Evolutionary conservation across 2,113 vertebrate species (phyloP).

Genomic region (Chunga burmeisteri): DNA sequence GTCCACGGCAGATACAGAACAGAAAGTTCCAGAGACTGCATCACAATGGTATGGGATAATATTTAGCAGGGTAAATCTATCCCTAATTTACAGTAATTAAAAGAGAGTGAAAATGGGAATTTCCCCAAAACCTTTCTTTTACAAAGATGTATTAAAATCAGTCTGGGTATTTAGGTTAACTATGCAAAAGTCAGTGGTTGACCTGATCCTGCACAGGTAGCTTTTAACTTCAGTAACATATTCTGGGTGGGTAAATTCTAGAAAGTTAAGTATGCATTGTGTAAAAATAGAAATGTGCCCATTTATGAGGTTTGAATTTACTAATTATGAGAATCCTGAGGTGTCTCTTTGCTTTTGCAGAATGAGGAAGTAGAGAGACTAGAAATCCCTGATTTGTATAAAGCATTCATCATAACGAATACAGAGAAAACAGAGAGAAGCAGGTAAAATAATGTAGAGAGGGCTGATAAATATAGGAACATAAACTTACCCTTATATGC

Average conservation of each 20-base stretch:
- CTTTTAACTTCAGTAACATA: neutral
- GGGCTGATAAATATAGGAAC: neutral
- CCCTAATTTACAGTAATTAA: neutral
- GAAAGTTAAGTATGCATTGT: neutral
- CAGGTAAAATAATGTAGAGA: neutral
- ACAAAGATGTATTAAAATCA: neutral
- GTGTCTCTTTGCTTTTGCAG: neutral
- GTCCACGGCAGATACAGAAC: neutral
- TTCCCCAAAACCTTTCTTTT: neutral
- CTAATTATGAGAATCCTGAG: neutral
- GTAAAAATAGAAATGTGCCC: neutral
- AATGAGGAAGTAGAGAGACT: neutral
- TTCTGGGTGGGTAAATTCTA: neutral
- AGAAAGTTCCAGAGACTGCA: neutral
- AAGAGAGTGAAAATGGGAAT: neutral
- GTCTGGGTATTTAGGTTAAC: neutral
- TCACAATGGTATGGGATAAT: accelerated
- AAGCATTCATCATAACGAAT: neutral
- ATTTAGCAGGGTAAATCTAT: neutral
- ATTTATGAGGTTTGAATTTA: neutral
- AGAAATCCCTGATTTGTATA: neutral
- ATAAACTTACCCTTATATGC: neutral
- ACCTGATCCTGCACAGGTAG: neutral
- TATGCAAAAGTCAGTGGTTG: neutral
- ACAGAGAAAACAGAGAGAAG: neutral